Conservation (phyloP, 2,888 invertebrate species). For the Drosophila falleni region DNA sequence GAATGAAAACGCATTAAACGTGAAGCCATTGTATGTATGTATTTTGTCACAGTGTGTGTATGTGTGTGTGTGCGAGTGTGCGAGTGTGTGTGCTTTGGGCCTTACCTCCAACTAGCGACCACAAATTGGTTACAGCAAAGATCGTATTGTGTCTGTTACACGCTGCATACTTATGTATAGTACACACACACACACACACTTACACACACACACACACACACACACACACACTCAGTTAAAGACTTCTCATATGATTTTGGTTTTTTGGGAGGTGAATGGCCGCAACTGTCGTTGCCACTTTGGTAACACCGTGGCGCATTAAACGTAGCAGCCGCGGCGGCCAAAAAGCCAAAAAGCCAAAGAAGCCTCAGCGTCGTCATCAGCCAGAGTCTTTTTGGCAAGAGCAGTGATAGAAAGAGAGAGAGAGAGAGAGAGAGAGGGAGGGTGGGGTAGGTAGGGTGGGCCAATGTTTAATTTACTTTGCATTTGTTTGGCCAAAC, state of each 20-base stretch:
- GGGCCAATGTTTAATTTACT: slow-evolving; percentile 70
- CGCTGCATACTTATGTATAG: slow-evolving; percentile 60
- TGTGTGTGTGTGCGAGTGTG: slow-evolving; percentile 42
- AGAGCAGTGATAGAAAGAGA: slow-evolving; percentile 8
- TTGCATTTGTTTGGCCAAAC: slow-evolving; percentile 76
- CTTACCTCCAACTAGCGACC: slow-evolving; percentile 58
- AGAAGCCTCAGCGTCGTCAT: slow-evolving; percentile 66
- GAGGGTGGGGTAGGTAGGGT: slow-evolving; percentile 14
- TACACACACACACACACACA: slow-evolving; percentile 15
- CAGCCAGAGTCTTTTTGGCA: slow-evolving; percentile 60
- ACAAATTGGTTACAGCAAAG: slow-evolving; percentile 68
- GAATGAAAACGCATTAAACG: slow-evolving; percentile 62
- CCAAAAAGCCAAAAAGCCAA: slow-evolving; percentile 63
- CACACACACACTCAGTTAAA: slow-evolving; percentile 21
- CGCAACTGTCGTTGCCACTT: slow-evolving; percentile 81
- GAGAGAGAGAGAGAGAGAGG: slow-evolving; percentile 8
- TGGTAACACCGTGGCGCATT: slow-evolving; percentile 79
- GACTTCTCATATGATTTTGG: slow-evolving; percentile 49
- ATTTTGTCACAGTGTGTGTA: slow-evolving; percentile 39
- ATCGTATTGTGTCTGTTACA: slow-evolving; percentile 58
- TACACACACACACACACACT: slow-evolving; percentile 18
- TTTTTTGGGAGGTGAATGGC: slow-evolving; percentile 83
- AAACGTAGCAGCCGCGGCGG: slow-evolving; percentile 70
- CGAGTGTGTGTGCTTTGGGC: slow-evolving; percentile 46
- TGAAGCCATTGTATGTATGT: slow-evolving; percentile 31